These are phyloP conservation scores for Esox lucius DNA, from an alignment of 2,797 vertebrate genomes.

Conservation along the genomic window DNA sequence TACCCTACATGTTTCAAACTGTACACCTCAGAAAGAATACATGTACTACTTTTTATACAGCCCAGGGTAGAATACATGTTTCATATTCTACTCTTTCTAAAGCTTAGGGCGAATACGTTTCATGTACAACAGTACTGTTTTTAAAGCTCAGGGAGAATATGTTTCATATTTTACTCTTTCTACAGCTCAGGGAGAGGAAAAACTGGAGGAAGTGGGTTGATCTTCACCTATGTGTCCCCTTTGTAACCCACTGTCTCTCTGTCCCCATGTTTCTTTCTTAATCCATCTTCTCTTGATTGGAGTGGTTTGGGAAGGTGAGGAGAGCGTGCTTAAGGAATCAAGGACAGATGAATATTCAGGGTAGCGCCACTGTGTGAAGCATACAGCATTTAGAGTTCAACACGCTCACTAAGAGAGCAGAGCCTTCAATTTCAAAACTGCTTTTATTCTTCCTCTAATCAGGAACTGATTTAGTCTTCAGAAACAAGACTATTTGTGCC, in stretches of 20 bases:
- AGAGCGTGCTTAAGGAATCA: neutral
- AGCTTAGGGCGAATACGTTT: neutral
- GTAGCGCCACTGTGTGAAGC: neutral
- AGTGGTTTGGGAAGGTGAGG: neutral
- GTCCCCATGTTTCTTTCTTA: neutral
- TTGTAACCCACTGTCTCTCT: neutral
- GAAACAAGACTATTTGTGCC: no score
- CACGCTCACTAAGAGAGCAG: neutral
- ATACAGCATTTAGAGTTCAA: neutral
- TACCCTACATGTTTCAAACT: neutral
- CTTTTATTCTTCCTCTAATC: no score
- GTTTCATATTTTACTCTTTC: neutral
- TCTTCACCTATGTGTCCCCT: neutral
- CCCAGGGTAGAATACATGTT: conserved; percentile 22
- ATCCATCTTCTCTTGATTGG: neutral
- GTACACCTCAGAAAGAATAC: no score
- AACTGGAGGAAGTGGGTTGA: neutral
- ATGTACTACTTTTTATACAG: conserved; percentile 3
- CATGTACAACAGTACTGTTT: conserved; percentile 14
- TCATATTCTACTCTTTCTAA: neutral
- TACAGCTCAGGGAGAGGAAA: neutral
- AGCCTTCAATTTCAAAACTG: no score
- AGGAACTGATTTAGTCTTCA: conserved; percentile 27
- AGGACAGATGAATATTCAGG: neutral
- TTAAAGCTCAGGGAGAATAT: conserved; percentile 58